phyloP scores from a whole-genome alignment of 2,113 vertebrate genomes.

The Otus sunia region DNA sequence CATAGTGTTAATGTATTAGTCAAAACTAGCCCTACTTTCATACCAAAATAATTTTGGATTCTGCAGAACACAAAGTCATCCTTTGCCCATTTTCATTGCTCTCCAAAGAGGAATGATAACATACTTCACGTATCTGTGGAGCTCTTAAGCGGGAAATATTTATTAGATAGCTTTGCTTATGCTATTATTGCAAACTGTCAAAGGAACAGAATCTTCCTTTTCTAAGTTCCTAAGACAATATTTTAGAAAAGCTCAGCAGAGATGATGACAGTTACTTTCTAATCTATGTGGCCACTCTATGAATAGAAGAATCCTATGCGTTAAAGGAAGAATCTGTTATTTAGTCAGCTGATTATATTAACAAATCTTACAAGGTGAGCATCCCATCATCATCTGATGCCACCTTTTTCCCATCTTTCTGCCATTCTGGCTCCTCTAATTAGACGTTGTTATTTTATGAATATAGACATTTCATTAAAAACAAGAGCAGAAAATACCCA shows the following conservation, averaged over 20 bases:
- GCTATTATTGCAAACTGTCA: background rate
- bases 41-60: background rate
- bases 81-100: background rate
- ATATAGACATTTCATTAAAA: background rate
- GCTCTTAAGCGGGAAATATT: background rate
- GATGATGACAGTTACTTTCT: background rate
- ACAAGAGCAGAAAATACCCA: background rate
- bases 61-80: background rate
- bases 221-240: background rate
- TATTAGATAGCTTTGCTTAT: background rate
- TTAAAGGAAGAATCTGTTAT: background rate
- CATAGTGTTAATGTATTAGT: background rate
- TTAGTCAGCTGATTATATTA: background rate
- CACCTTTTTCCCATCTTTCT: background rate
- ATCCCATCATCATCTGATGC: background rate
- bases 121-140: rapidly evolving
- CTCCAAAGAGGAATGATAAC: background rate
- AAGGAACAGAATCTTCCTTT: background rate
- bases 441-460: background rate
- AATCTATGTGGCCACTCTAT: background rate
- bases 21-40: background rate
- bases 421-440: background rate
- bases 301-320: background rate
- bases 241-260: background rate
- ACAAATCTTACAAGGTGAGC: background rate